Base-by-base conservation (phyloP, 2,888 invertebrate genomes). In the Dorcus parallelipipedus region DNA sequence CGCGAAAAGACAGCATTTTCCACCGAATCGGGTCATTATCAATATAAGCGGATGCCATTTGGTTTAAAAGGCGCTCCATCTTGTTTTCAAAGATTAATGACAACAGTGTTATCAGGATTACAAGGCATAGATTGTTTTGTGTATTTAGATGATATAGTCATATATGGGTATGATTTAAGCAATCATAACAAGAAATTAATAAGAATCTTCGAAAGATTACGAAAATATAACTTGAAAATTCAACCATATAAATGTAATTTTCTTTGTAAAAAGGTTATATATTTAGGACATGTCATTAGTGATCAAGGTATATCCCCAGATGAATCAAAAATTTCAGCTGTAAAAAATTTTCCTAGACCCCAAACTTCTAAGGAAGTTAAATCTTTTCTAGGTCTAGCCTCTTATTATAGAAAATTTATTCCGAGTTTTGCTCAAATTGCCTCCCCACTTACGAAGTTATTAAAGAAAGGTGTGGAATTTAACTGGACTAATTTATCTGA, bases 131-230 rank as follows among this genome's bases (percentile, higher is more conserved):
- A 56, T 42, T 69, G 72, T 52, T 67, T 76, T 14, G 70, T 74
- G 1, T 77, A 73, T 56, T 40, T 76, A 9, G 75, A 77, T 47
- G 74, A 77, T 59, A 66, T 74, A 3, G 65, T 76, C 0, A 63
- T 74, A 48, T 52, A 65, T 55, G 68, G 62, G 2, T 52, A 62
- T 10, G 60, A 63, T 4, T 20, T 74, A 3, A 43, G 64, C 45
- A 62, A 66, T 8, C 73, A 74, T 42, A 61, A 64, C 8, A 23
- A 48, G 3, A 66, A 62, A 56, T 43, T 64, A 41, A 52, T 20
- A n/a, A 23, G 41, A 17, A 42, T 52, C 6, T 52, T 52, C 26
- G 42, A 42, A 20, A 9, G 52, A 20, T 23, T 3, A 20, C 2
- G 20, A 20, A 20, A 20, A 20, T 26, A 52, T 52, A 52, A 52